A percentile compares a stretch with the other conserved stretches of the same genome.
These are phyloP conservation scores for Streptopelia turtur DNA, from an alignment of 2,797 vertebrate genomes.

Conservation along the genomic window DNA sequence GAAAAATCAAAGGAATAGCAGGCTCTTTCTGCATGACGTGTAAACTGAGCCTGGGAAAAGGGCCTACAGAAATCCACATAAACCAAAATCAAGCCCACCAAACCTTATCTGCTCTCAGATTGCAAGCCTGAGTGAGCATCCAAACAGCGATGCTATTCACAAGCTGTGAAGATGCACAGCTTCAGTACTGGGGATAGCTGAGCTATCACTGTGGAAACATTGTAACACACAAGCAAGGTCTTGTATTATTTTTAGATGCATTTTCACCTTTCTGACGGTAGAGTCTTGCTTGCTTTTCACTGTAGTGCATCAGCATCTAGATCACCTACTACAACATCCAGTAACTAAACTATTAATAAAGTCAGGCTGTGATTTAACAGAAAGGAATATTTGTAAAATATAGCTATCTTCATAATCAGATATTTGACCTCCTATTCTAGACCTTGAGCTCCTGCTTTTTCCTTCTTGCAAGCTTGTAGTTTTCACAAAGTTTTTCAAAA, in stretches of 20 bases:
- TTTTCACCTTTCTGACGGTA: background rate
- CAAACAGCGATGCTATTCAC: background rate
- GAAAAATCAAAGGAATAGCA: background rate
- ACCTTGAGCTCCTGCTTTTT: background rate
- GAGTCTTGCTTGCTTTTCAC: background rate
- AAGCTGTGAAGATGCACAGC: background rate
- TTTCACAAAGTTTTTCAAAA: background rate
- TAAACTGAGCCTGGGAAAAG: constrained; percentile 21
- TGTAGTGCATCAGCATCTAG: background rate
- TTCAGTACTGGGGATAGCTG: background rate
- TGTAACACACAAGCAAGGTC: background rate
- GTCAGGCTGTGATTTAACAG: background rate
- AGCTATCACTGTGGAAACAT: background rate
- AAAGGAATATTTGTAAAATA: background rate
- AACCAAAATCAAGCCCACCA: constrained; percentile 32
- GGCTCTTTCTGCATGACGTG: background rate
- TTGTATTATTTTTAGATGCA: background rate
- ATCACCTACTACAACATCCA: background rate
- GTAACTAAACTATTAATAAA: background rate
- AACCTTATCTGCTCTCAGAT: background rate
- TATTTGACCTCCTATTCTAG: background rate
- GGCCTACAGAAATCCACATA: background rate
- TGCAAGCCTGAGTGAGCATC: constrained; percentile 1
- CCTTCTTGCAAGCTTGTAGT: background rate
- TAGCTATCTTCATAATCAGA: background rate